Percentiles rank a stretch among this genome's conserved stretches.
Evolutionary conservation across 2,113 vertebrate genomes (phyloP).

Genomic region (Gasterosteus nipponicus): DNA sequence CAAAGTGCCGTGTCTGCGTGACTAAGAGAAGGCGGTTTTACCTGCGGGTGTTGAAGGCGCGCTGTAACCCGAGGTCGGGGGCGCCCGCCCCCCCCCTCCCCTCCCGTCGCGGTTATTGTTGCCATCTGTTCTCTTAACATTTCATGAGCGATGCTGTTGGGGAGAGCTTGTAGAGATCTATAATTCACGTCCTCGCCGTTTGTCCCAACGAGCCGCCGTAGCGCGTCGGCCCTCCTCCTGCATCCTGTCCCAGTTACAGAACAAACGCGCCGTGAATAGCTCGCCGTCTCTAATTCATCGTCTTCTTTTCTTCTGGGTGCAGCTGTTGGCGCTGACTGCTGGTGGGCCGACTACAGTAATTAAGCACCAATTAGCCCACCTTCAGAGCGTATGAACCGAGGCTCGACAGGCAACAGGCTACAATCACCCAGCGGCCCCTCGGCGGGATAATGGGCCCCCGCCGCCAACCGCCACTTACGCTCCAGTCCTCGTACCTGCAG

Average conservation of each 20-base stretch:
- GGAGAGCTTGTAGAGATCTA: conserved; percentile 49
- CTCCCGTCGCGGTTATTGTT: conserved; percentile 35
- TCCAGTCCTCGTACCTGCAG: conserved; percentile 42
- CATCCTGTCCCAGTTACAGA: conserved; percentile 69
- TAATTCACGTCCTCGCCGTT: conserved; percentile 68
- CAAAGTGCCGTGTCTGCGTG: conserved; percentile 40
- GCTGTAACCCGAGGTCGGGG: conserved; percentile 11
- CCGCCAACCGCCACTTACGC: conserved; percentile 59
- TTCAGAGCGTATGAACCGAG: conserved; percentile 73
- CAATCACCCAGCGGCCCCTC: conserved; percentile 69
- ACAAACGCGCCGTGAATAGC: conserved; percentile 56
- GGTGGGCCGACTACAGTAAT: conserved; percentile 75
- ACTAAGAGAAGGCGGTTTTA: conserved; percentile 20
- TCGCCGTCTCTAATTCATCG: conserved; percentile 53
- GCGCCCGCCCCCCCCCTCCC: background rate
- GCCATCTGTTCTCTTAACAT: conserved; percentile 73
- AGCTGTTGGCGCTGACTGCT: conserved; percentile 74
- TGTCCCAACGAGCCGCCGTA: conserved; percentile 59
- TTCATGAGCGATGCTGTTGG: conserved; percentile 60
- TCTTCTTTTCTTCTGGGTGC: conserved; percentile 48
- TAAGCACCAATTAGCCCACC: conserved; percentile 80
- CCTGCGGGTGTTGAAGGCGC: conserved; percentile 10
- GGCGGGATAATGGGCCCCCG: conserved; percentile 62
- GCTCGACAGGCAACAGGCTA: conserved; percentile 61
- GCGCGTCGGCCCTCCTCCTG: conserved; percentile 44